Evolutionary conservation across 2,113 vertebrate species (phyloP), one percentile per base, ranked within the genome.

Genomic region (Tupaia chinensis): DNA sequence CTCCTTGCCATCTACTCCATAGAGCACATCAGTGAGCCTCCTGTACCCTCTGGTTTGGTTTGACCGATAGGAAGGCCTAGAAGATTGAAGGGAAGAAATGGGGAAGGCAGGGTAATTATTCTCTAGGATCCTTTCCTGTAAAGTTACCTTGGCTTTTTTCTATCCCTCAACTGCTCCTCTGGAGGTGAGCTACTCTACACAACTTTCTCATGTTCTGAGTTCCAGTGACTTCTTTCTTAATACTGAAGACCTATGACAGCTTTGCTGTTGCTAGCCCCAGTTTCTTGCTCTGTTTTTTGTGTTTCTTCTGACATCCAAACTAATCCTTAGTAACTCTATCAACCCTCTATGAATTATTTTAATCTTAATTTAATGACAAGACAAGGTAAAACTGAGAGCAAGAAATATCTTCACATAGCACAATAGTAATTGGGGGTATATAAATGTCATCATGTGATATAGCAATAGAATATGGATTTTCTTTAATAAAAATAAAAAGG

Each of bases 321-420:
- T 19, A 66, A 83, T 88, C 6, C 56, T 88, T 70, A 63, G 9
- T 83, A 84, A 85, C n/a, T 91, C 34, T 84, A 44, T 85, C 27
- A 69, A 68, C 11, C 7, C 12, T 82, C 29, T 80, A 78, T 81
- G 70, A 95, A 93, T 83, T 89, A 68, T 66, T 94, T 86, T 87
- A 87, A 74, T 61, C 80, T 84, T 91, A 85, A 25, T 86, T 96
- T 93, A 27, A 76, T 87, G 65, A 66, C 15, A 78, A 89, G 34
- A 66, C 16, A 66, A 66, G 13, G 29, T 82, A 95, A 81, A 89
- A 88, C 3, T 22, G 68, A 91, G 16, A 63, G 12, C 44, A 86
- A n/a, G 19, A 87, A 78, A 16, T 92, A 72, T 77, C 76, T 44
- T 89, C 85, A 86, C 73, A 76, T 2, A 92, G 54, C 53, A 89